Evolutionary conservation across 37 sponge, comb jelly and placozoan species (phyloP).

Genomic region (Petrosia ficiformis): DNA sequence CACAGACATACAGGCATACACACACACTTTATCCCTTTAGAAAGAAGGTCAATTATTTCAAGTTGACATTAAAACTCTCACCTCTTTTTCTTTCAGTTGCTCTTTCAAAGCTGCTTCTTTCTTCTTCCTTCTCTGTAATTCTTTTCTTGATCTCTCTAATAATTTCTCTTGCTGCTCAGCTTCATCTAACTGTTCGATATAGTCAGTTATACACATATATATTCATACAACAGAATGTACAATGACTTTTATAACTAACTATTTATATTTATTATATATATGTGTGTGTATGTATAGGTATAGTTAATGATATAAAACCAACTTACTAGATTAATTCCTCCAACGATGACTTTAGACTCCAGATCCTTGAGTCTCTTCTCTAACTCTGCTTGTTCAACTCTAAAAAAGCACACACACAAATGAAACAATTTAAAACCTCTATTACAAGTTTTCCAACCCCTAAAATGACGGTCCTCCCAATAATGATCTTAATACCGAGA

Average conservation of each 20-base stretch:
- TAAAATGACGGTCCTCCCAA: too few relatives aligned
- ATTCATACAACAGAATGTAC: too few relatives aligned
- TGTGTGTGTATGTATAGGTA: background rate
- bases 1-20: background rate
- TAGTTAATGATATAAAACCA: background rate
- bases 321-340: conserved; percentile 92
- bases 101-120: conserved; percentile 67
- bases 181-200: conserved; percentile 79
- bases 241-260: background rate
- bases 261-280: background rate
- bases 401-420: too few relatives aligned
- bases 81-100: conserved; percentile 66
- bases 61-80: conserved; percentile 3
- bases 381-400: conserved; percentile 75
- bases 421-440: too few relatives aligned
- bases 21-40: background rate
- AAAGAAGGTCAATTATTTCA: background rate
- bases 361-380: conserved; percentile 74
- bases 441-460: too few relatives aligned
- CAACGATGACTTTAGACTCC: conserved; percentile 91
- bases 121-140: conserved; percentile 73
- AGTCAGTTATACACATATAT: background rate
- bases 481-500: too few relatives aligned
- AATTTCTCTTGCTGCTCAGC: conserved; percentile 93
- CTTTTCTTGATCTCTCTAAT: conserved; percentile 85